phyloP scores from a whole-genome alignment of 2,113 vertebrate genomes.

The Pleuronectes platessa region DNA sequence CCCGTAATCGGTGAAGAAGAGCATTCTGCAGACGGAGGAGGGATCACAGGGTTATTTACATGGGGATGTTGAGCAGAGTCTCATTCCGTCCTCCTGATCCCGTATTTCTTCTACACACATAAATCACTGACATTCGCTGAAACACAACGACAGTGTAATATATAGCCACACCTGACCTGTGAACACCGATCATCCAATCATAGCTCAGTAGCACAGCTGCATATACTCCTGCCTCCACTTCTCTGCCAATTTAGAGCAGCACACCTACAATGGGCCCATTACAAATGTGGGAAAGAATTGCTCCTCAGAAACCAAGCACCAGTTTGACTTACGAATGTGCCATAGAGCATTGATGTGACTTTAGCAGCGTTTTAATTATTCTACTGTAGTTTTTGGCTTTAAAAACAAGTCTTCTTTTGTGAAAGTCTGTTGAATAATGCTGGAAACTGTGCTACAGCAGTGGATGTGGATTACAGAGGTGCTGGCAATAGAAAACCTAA shows the following conservation, averaged over 20 bases:
- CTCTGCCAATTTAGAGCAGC: neutral
- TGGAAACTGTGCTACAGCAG: no score
- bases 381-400: neutral
- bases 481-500: neutral
- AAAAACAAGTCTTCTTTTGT: neutral
- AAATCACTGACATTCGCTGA: no score
- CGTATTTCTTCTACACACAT: no score
- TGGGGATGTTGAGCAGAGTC: neutral
- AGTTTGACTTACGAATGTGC: neutral
- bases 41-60: conserved; percentile 4
- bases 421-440: no score
- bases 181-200: neutral
- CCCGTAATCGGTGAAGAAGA: conserved; percentile 98
- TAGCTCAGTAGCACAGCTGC: neutral
- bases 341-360: neutral
- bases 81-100: neutral
- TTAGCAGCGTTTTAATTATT: neutral
- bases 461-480: neutral
- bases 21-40: conserved; percentile 87
- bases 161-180: neutral
- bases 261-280: neutral
- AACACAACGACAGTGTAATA: neutral
- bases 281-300: neutral
- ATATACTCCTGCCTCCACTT: neutral
- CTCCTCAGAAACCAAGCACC: neutral